Evolutionary conservation across 2,888 invertebrate species (phyloP), one percentile per base, ranked within the genome.

Genomic region (Rotaria macrura): DNA sequence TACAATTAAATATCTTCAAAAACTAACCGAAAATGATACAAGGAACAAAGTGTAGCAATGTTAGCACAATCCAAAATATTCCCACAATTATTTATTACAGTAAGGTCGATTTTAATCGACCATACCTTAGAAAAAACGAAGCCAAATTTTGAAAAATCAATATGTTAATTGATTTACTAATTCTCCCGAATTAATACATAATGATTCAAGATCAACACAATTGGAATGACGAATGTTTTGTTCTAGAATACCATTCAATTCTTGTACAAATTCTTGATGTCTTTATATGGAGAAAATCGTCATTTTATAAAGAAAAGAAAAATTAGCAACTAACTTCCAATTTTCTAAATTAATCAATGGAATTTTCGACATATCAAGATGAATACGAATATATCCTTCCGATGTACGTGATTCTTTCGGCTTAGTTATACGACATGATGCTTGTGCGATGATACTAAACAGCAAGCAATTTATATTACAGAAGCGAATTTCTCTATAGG

Each of bases 111-210:
- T 89, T 96, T 92, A 38, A 97, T 91, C 85, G 89, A 88, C 91
- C 91, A 92, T 4, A 91, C 91, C 90, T 91, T 88, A 9, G 25
- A 40, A 43, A 3, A 25, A 6, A 43, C 2, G 4, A 43, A 43
- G 10, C 14, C 14, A 29, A 65, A n/a, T 5, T 14, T 14, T 10
- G 20, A n/a, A n/a, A n/a, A 34, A 14, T 65, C 29, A 34, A 2
- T 65, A 9, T 12, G 4, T 0, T 29, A 34, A 40, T 38, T 79
- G 0, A n/a, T 20, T 79, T 43, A 79, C 79, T 43, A 79, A 43
- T 79, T 96, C 95, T 89, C 95, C 96, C 84, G 95, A 94, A 88
- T 95, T 94, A 89, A 97, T 95, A 91, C 97, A 97, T n/a, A 97
- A 92, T 0, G 96, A 95, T 91, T 97, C 97, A 85, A 96, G 92